phyloP scores from a whole-genome alignment of 2,113 vertebrate species.

The Phyllostomus discolor region DNA sequence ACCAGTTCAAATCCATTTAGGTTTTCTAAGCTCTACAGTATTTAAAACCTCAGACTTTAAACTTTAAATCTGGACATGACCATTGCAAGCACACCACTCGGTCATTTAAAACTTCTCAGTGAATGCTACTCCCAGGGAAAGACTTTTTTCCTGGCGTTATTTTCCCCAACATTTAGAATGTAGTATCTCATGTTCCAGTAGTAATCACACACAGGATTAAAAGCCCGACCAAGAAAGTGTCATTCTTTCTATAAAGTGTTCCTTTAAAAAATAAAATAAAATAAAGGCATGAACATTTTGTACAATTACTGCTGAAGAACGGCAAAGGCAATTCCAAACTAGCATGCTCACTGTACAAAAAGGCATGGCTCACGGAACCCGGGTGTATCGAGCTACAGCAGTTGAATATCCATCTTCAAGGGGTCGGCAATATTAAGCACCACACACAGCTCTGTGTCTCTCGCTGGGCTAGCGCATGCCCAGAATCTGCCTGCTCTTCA shows the following conservation, averaged over 20 bases:
- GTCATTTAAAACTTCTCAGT: neutral
- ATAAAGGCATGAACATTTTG: neutral
- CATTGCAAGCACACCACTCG: neutral
- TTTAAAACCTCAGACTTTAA: constrained; percentile 31
- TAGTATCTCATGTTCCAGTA: neutral
- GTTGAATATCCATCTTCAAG: neutral
- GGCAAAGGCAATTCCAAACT: neutral
- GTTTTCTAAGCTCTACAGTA: constrained; percentile 23
- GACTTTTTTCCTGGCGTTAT: neutral
- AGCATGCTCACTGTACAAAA: neutral
- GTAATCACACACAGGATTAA: neutral
- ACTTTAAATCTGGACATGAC: neutral
- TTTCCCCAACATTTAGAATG: neutral
- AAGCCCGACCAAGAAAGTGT: neutral
- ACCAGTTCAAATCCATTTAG: neutral
- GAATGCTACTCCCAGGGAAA: neutral
- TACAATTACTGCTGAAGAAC: neutral
- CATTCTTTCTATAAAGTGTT: neutral
- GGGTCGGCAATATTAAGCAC: neutral
- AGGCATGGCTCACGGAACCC: neutral
- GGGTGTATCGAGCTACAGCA: neutral
- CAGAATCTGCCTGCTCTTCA: constrained; percentile 89
- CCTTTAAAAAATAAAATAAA: neutral
- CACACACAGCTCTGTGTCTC: neutral
- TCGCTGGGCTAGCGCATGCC: constrained; percentile 85